Percentiles rank a stretch among this genome's conserved stretches.
Conservation (phyloP, 1,140 invertebrate species). For the Aphelenchoides besseyi region DNA sequence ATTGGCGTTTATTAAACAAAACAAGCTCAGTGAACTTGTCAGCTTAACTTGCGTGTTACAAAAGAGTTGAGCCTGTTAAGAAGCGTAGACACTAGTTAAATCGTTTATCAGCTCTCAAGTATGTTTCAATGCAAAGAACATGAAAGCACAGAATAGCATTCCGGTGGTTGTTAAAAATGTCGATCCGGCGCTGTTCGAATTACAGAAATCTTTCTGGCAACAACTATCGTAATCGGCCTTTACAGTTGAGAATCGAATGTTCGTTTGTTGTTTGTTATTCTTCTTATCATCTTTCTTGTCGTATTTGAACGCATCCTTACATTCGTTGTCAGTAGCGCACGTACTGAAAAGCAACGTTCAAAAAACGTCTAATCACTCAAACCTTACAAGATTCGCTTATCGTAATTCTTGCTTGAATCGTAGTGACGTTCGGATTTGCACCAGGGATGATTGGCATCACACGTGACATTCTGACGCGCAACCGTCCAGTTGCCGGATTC, state of each 20-base stretch:
- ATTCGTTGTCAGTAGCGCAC: neutral
- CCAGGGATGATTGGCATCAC: neutral
- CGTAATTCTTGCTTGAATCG: neutral
- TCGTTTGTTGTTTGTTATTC: neutral
- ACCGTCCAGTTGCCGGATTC: constrained; percentile 4
- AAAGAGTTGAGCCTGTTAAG: neutral
- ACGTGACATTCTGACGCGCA: neutral
- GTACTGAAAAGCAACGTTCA: constrained; percentile 1
- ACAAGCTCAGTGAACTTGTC: too few species aligned
- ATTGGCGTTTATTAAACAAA: too few species aligned
- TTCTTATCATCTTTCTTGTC: neutral
- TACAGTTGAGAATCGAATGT: neutral
- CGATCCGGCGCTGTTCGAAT: neutral
- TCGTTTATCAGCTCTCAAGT: too few species aligned
- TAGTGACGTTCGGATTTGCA: constrained; percentile 8
- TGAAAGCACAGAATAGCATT: neutral
- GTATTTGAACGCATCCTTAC: neutral
- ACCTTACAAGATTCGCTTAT: neutral
- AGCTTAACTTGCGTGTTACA: too few species aligned
- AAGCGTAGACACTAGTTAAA: too few species aligned
- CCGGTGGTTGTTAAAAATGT: neutral
- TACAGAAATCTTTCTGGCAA: neutral
- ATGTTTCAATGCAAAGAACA: too few species aligned
- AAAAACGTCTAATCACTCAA: neutral
- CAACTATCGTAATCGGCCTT: neutral